Evolutionary conservation across 2,888 invertebrate species (phyloP), one percentile per base, ranked within the genome.

Genomic region (Amorpha juglandis): DNA sequence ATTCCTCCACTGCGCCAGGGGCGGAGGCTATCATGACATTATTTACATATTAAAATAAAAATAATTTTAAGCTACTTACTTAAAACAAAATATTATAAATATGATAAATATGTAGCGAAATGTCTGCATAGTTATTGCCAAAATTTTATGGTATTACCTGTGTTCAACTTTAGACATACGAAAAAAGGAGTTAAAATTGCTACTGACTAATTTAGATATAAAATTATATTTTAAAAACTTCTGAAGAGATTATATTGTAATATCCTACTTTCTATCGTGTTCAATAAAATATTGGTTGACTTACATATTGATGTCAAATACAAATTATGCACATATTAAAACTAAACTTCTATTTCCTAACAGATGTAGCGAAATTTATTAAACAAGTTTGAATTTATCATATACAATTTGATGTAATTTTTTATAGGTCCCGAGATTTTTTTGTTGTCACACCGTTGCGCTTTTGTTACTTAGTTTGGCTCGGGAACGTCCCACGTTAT

Each of bases 281-380:
- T 19, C 27, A 27, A 42, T 4, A 19, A 45, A 7, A n/a, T 45
- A 7, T 62, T 62, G 7, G 38, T 19, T 14, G 12, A 47, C 11
- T 4, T 58, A 45, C 11, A 12, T 62, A 21, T 62, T 45, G 45
- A 62, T 62, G 53, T 62, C 45, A 45, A 42, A 14, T 33, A 53
- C 9, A 35, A 35, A 53, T 35, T 53, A 53, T 53, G 53, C 53
- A 53, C 53, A 53, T 53, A 53, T 53, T 53, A 53, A 53, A 53
- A 14, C 33, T 33, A 16, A 4, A 19, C 45, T 53, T 35, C 33
- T 53, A 14, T 53, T 2, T 53, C 14, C n/a, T n/a, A 35, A 27
- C n/a, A 14, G 7, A 53, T 33, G 53, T 0, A 53, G 6, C n/a
- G 33, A 33, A n/a, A 12, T 53, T 53, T 8, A n/a, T 6, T 52